phyloP scores from a whole-genome alignment of 2,113 vertebrate species.

The Cyanocitta stelleri region DNA sequence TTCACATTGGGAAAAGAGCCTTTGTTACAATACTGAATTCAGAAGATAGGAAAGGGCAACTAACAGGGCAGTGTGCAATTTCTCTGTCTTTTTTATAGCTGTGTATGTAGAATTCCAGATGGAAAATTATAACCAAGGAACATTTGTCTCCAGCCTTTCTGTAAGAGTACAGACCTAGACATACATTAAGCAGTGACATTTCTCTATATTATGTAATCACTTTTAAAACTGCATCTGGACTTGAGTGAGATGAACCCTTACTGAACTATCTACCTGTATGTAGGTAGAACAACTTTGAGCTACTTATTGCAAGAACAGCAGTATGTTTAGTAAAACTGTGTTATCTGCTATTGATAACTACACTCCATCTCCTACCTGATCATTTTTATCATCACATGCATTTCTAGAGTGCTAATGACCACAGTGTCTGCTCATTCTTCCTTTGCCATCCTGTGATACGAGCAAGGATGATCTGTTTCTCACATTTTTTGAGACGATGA shows the following conservation, averaged over 20 bases:
- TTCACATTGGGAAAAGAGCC: background rate
- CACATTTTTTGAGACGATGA: background rate
- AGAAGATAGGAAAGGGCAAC: constrained; percentile 7
- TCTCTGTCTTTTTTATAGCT: background rate
- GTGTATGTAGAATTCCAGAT: background rate
- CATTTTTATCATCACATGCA: background rate
- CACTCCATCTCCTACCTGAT: background rate
- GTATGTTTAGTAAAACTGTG: background rate
- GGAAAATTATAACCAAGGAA: background rate
- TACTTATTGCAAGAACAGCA: background rate
- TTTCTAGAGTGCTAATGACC: background rate
- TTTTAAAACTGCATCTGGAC: background rate
- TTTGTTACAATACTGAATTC: background rate
- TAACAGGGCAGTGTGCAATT: background rate
- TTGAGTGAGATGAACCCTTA: background rate
- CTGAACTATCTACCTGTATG: background rate
- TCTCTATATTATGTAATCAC: background rate
- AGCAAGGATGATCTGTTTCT: background rate
- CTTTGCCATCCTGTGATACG: background rate
- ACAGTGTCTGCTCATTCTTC: background rate
- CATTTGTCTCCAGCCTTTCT: background rate
- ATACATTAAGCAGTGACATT: background rate
- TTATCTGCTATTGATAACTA: background rate
- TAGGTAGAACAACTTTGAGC: background rate
- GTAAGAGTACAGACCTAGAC: background rate